Evolutionary conservation across 2,797 vertebrate genomes (phyloP).

Genomic region (Balearica regulorum): DNA sequence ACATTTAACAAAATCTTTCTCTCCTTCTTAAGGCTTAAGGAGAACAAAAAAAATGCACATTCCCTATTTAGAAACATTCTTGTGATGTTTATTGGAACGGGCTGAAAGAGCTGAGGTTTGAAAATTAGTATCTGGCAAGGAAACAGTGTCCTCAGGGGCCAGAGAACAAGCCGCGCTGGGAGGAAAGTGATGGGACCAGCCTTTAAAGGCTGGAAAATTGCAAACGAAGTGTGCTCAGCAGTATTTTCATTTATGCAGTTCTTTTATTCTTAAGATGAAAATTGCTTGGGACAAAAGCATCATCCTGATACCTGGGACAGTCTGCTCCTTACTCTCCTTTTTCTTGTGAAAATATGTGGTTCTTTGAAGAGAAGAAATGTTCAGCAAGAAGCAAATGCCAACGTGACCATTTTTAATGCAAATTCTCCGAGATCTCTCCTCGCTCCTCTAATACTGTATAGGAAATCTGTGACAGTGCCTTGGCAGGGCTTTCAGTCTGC

Average conservation of each 20-base stretch:
- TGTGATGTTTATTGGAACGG: conserved; percentile 60
- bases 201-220: conserved; percentile 64
- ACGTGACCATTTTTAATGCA: conserved; percentile 51
- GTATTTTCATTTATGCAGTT: conserved; percentile 59
- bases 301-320: conserved; percentile 28
- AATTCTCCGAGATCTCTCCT: not conserved
- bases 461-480: conserved; percentile 20
- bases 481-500: conserved; percentile 6
- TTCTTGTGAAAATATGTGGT: not conserved
- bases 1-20: not conserved
- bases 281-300: conserved; percentile 41
- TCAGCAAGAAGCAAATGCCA: conserved; percentile 34
- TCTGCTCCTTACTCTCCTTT: conserved; percentile 14
- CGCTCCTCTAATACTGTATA: not conserved
- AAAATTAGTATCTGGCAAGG: conserved; percentile 67
- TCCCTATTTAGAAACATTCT: conserved; percentile 63
- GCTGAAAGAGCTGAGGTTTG: conserved; percentile 66
- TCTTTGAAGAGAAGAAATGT: conserved; percentile 27
- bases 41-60: not conserved
- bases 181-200: conserved; percentile 58
- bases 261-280: conserved; percentile 60
- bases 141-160: conserved; percentile 65
- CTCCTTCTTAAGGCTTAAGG: not conserved
- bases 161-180: conserved; percentile 46
- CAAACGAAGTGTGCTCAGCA: conserved; percentile 62